A percentile compares a stretch with the other conserved stretches of the same genome.
phyloP scores from a whole-genome alignment of 2,888 invertebrate species.

The Harmothoe impar region DNA sequence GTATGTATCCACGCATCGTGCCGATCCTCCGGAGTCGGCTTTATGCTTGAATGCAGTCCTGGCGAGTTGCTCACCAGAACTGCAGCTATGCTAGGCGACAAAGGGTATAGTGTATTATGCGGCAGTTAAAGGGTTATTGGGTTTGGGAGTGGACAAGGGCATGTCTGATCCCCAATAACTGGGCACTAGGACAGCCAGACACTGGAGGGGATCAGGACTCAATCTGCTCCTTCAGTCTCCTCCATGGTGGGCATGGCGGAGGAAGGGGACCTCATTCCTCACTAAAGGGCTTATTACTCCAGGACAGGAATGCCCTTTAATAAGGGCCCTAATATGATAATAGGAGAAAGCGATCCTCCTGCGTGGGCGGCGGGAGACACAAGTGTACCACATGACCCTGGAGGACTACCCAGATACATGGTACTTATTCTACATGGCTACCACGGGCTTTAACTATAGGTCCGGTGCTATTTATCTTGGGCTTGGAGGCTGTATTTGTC shows the following conservation, averaged over 20 bases:
- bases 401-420: not conserved
- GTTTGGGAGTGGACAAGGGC: not conserved
- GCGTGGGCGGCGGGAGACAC: too few relatives aligned
- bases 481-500: too few relatives aligned
- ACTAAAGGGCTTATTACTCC: not conserved
- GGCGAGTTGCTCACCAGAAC: too few relatives aligned
- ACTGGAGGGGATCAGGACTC: not conserved
- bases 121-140: not conserved
- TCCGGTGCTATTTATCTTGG: too few relatives aligned
- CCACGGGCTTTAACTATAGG: not conserved
- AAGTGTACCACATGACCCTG: slow-evolving; percentile 18
- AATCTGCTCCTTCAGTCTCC: not conserved
- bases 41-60: too few relatives aligned
- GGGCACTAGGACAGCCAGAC: not conserved
- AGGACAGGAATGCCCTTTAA: not conserved
- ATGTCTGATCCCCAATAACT: slow-evolving; percentile 13
- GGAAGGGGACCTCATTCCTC: not conserved
- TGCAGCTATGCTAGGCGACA: too few relatives aligned
- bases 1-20: too few relatives aligned
- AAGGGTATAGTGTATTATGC: too few relatives aligned
- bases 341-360: not conserved
- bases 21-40: too few relatives aligned
- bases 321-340: slow-evolving; percentile 4
- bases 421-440: not conserved
- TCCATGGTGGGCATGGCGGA: not conserved